phyloP scores from a whole-genome alignment of 35 echinoderm and acorn worm genomes.

The Apostichopus japonicus region DNA sequence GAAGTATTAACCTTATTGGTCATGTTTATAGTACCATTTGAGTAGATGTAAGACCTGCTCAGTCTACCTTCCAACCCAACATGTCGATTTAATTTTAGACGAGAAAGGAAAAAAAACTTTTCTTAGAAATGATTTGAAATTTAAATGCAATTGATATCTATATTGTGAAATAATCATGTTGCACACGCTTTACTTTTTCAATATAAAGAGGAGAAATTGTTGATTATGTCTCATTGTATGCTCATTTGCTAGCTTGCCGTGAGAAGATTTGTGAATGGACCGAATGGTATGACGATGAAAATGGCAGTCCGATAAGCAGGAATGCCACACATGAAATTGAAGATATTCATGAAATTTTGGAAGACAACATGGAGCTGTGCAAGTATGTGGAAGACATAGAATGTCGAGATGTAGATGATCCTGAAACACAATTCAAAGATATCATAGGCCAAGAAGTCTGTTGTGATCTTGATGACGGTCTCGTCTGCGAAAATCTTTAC shows the following conservation, averaged over 20 bases:
- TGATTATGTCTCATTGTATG: too few relatives aligned
- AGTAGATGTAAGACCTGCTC: too few relatives aligned
- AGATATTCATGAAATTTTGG: conserved; percentile 35
- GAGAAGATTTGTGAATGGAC: conserved; percentile 39
- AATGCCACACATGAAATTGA: conserved; percentile 53
- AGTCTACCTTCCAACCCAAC: too few relatives aligned
- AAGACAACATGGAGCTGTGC: conserved; percentile 45
- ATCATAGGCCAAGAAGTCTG: conserved; percentile 40
- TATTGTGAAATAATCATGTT: too few relatives aligned
- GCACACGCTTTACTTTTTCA: too few relatives aligned
- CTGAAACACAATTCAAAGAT: conserved; percentile 15
- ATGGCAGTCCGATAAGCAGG: neutral
- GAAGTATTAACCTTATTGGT: too few relatives aligned
- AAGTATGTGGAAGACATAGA: conserved; percentile 40
- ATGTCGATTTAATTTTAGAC: too few relatives aligned
- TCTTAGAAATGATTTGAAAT: too few relatives aligned
- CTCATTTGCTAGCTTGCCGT: neutral
- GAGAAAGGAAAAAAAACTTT: too few relatives aligned
- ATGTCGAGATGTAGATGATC: neutral
- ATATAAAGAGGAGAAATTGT: too few relatives aligned
- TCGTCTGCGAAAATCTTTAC: conserved; percentile 46
- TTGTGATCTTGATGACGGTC: conserved; percentile 35
- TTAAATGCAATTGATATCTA: too few relatives aligned
- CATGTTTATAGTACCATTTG: too few relatives aligned
- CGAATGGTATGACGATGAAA: conserved; percentile 55